phyloP scores from a whole-genome alignment of 2,797 vertebrate species.

The Oreochromis grahami region DNA sequence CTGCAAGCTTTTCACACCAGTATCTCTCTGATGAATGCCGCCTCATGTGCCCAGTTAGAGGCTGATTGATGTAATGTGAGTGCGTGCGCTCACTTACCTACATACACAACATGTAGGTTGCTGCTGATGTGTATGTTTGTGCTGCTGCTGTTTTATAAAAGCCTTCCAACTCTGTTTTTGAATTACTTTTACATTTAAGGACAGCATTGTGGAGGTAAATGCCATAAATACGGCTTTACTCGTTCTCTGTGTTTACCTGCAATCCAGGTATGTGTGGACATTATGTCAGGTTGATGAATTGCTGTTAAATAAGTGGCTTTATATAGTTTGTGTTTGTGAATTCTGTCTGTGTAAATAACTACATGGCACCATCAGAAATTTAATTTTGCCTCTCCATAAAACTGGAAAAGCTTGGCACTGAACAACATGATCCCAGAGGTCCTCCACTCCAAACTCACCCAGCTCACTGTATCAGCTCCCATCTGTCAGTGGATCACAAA shows the following conservation, averaged over 20 bases:
- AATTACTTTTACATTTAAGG: not conserved
- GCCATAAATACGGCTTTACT: not conserved
- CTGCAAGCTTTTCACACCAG: not conserved
- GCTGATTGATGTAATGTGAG: not conserved
- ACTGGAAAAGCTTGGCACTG: not conserved
- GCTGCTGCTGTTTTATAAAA: not conserved
- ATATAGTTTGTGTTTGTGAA: not conserved
- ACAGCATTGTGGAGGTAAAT: rapidly evolving
- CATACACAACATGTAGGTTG: not conserved
- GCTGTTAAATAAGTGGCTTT: not conserved
- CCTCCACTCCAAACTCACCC: not conserved
- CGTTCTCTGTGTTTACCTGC: not conserved
- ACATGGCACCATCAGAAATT: rapidly evolving
- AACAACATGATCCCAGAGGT: not conserved
- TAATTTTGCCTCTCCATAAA: not conserved
- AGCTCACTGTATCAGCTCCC: not conserved
- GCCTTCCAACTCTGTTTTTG: not conserved
- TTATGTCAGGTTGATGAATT: not conserved
- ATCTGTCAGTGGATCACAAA: not conserved
- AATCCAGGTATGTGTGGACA: not conserved
- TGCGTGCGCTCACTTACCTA: not conserved
- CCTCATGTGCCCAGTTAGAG: not conserved
- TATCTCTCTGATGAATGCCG: not conserved
- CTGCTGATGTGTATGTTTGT: not conserved
- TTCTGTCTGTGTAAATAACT: not conserved